Conservation (phyloP, 2,113 vertebrate genomes). For the Pleuronectes platessa region DNA sequence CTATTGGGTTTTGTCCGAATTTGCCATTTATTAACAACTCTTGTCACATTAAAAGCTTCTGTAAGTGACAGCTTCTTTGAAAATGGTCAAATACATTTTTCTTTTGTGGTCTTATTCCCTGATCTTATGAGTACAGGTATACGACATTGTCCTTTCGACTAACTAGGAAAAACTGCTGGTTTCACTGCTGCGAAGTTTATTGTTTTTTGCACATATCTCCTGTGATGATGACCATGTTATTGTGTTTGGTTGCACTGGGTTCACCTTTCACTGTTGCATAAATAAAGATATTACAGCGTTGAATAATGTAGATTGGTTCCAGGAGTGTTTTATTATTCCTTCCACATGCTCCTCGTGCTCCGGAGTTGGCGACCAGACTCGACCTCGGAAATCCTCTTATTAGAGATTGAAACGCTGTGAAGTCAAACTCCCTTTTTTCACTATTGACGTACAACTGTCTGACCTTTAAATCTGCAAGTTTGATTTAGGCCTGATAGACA, state of each 20-base stretch:
- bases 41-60: background rate
- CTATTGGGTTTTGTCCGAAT: conserved; percentile 40
- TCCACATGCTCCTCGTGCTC: background rate
- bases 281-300: conserved; percentile 68
- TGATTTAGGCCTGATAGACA: background rate
- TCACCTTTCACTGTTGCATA: conserved; percentile 50
- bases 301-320: conserved; percentile 16
- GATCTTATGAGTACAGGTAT: conserved; percentile 9
- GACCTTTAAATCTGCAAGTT: background rate
- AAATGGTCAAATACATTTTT: background rate
- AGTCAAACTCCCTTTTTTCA: background rate
- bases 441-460: background rate
- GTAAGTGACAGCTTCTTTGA: background rate
- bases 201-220: conserved; percentile 70
- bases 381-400: background rate
- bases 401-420: background rate
- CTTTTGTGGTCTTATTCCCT: background rate
- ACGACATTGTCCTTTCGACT: conserved; percentile 6
- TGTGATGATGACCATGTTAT: conserved; percentile 59
- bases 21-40: conserved; percentile 68
- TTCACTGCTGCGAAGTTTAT: conserved; percentile 40
- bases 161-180: conserved; percentile 3
- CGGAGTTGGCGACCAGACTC: background rate
- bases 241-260: conserved; percentile 59
- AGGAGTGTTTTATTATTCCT: conserved; percentile 22